These are phyloP conservation scores for Hybos culiciformis DNA, from an alignment of 2,888 invertebrate genomes.

Conservation along the genomic window DNA sequence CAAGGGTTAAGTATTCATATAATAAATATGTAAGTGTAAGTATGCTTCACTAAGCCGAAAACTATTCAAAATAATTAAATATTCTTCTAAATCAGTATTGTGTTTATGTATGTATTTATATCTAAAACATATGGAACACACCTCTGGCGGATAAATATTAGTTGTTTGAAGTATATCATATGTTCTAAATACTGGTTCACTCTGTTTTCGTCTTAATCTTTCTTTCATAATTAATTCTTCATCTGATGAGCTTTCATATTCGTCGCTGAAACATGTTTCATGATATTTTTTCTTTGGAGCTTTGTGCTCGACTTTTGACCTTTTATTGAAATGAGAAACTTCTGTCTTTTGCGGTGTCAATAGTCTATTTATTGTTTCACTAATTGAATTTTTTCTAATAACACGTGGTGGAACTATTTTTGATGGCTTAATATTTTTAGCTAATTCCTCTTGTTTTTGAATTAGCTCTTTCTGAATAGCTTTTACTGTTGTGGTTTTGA, in stretches of 20 bases:
- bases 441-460: slow-evolving; percentile 20
- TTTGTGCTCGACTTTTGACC: slow-evolving; percentile 26
- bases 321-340: slow-evolving; percentile 15
- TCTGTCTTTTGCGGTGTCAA: slow-evolving; percentile 8
- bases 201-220: slow-evolving; percentile 25
- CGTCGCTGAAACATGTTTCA: slow-evolving; percentile 47
- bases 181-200: slow-evolving; percentile 31
- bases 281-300: slow-evolving; percentile 40
- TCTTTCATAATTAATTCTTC: slow-evolving; percentile 17
- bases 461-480: slow-evolving; percentile 30
- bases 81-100: no score
- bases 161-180: slow-evolving; percentile 28
- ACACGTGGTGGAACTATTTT: slow-evolving; percentile 19
- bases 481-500: slow-evolving; percentile 29
- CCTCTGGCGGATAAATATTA: slow-evolving; percentile 38
- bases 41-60: no score
- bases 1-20: no score
- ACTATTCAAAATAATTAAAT: no score
- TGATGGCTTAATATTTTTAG: slow-evolving; percentile 16
- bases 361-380: slow-evolving; percentile 29
- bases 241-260: slow-evolving; percentile 40
- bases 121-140: no score
- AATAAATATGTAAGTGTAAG: no score
- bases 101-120: no score
- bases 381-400: slow-evolving; percentile 25